phyloP scores from a whole-genome alignment of 1,140 invertebrate species.

The Drosophila sp. region DNA sequence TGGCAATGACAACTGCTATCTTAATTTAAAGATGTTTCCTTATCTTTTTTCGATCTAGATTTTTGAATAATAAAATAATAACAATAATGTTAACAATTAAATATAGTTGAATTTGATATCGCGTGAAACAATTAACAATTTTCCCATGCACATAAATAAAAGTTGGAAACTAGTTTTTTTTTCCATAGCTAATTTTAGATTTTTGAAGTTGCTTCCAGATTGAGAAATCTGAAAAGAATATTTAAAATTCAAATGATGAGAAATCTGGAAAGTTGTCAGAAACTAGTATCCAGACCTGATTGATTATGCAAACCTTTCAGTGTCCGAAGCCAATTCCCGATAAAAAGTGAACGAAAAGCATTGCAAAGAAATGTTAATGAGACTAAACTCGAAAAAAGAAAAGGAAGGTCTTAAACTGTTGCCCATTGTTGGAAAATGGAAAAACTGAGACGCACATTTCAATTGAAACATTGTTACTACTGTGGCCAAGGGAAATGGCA shows the following conservation, averaged over 20 bases:
- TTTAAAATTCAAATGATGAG: not conserved
- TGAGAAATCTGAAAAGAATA: not conserved
- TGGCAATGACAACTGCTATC: too few relatives aligned
- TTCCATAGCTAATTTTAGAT: too few relatives aligned
- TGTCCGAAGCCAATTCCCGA: constrained; percentile 1
- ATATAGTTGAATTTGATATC: too few relatives aligned
- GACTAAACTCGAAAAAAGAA: constrained; percentile 8
- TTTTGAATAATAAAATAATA: too few relatives aligned
- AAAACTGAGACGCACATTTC: constrained; percentile 48
- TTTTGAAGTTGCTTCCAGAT: not conserved
- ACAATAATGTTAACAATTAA: too few relatives aligned
- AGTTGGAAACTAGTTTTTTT: too few relatives aligned
- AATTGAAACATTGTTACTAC: constrained; percentile 51
- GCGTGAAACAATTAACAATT: too few relatives aligned
- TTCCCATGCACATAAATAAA: too few relatives aligned
- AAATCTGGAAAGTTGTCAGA: not conserved
- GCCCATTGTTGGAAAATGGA: constrained; percentile 3
- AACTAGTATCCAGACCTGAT: not conserved
- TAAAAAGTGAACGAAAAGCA: constrained; percentile 1
- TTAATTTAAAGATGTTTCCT: too few relatives aligned
- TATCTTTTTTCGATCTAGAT: too few relatives aligned
- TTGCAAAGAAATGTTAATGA: constrained; percentile 22
- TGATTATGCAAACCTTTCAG: not conserved
- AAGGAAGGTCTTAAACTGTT: constrained; percentile 10
- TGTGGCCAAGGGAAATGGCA: constrained; percentile 30